Conservation (phyloP, 1,140 invertebrate species). For the Carcinoscorpius rotundicauda region DNA sequence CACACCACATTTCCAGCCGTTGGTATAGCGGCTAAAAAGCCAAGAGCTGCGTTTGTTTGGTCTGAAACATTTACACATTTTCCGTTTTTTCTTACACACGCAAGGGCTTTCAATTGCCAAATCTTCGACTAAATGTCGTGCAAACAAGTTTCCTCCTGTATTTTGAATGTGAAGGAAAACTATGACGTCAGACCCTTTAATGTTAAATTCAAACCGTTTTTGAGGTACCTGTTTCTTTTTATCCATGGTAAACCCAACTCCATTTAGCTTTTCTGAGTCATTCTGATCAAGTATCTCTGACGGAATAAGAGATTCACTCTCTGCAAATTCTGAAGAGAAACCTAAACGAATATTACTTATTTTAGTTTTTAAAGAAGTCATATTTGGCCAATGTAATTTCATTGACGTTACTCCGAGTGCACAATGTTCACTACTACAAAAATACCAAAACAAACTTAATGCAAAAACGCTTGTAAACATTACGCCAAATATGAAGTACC, state of each 20-base stretch:
- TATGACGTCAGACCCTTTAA: conserved; percentile 29
- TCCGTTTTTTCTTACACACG: conserved; percentile 16
- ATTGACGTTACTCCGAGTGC: background rate
- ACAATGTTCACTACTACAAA: background rate
- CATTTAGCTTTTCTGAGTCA: background rate
- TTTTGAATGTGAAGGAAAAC: conserved; percentile 40
- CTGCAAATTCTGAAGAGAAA: background rate
- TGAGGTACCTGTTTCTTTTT: background rate
- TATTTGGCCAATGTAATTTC: background rate
- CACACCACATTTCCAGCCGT: conserved; percentile 37
- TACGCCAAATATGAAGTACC: background rate
- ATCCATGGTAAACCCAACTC: background rate
- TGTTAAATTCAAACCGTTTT: conserved; percentile 15
- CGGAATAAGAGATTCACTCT: background rate
- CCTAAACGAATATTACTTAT: background rate
- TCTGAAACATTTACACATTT: conserved; percentile 18
- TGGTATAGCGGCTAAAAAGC: conserved; percentile 37
- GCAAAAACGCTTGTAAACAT: background rate
- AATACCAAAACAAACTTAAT: background rate
- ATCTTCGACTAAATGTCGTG: conserved; percentile 34
- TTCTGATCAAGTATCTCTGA: background rate
- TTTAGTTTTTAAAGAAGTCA: background rate
- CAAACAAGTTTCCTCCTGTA: conserved; percentile 36
- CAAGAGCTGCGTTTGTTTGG: conserved; percentile 26
- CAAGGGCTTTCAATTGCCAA: conserved; percentile 24